phyloP scores from a whole-genome alignment of 2,888 invertebrate genomes.

The Cepaea hortensis region DNA sequence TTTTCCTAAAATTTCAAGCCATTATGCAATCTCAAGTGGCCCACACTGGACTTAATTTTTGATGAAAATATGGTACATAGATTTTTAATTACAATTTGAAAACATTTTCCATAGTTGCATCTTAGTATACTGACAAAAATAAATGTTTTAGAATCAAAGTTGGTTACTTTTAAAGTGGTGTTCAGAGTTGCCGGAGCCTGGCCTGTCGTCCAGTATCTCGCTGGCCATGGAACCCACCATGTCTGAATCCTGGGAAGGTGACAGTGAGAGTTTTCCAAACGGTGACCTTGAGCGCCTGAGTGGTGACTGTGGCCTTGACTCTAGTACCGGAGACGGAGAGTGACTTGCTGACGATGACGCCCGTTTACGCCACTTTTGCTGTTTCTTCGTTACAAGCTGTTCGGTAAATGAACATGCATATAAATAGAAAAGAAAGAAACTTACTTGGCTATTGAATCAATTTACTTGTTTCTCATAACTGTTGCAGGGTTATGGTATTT shows the following conservation, averaged over 20 bases:
- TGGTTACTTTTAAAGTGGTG: conserved; percentile 44
- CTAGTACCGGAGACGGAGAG: conserved; percentile 45
- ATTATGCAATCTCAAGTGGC: too few species aligned
- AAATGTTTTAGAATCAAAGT: background rate
- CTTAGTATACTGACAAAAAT: background rate
- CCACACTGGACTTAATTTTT: too few species aligned
- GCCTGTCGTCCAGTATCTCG: conserved; percentile 59
- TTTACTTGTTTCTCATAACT: too few species aligned
- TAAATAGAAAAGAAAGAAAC: too few species aligned
- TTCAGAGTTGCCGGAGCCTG: conserved; percentile 47
- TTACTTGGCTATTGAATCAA: too few species aligned
- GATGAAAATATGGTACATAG: too few species aligned
- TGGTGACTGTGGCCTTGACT: conserved; percentile 57
- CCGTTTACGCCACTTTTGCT: conserved; percentile 44
- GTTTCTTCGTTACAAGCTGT: conserved; percentile 42
- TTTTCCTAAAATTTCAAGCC: too few species aligned
- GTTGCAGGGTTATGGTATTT: too few species aligned
- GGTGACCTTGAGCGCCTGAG: conserved; percentile 58
- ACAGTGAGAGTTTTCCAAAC: conserved; percentile 53
- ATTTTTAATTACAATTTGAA: too few species aligned
- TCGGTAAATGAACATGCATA: background rate
- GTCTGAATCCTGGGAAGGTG: conserved; percentile 63
- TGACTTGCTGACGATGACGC: conserved; percentile 24
- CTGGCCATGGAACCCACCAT: conserved; percentile 63
- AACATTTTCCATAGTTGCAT: background rate